A percentile compares a stretch with the other conserved stretches of the same genome.
Conservation (phyloP, 2,888 invertebrate species). For the Drosophila multiciliata region DNA sequence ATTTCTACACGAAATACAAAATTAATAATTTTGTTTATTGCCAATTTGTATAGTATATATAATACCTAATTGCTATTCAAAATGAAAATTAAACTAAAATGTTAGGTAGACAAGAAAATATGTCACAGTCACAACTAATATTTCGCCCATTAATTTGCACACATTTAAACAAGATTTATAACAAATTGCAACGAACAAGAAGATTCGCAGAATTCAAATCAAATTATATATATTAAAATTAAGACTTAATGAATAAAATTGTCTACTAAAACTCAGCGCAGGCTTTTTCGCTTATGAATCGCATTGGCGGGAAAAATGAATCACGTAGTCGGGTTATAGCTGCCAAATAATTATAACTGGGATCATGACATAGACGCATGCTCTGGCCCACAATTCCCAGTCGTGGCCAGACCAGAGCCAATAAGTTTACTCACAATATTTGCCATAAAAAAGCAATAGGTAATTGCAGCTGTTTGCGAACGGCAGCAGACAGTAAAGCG, state of each 20-base stretch:
- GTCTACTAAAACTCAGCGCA: not conserved
- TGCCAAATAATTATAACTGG: not conserved
- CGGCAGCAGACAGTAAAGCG: slow-evolving; percentile 2
- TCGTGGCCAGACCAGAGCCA: slow-evolving; percentile 13
- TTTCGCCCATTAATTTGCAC: not conserved
- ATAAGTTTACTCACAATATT: slow-evolving; percentile 50
- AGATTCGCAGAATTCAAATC: not conserved
- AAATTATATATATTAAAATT: not conserved
- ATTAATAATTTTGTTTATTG: not conserved
- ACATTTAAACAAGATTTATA: not conserved
- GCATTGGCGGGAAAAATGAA: not conserved
- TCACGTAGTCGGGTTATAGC: slow-evolving; percentile 14
- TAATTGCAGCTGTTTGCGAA: slow-evolving; percentile 15
- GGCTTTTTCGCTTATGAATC: not conserved
- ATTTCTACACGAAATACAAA: not conserved
- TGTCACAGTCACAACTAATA: not conserved
- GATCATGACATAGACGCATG: slow-evolving; percentile 42
- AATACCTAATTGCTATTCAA: too few species aligned
- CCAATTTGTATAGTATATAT: too few species aligned
- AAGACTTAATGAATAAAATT: not conserved
- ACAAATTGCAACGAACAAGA: not conserved
- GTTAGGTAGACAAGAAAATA: not conserved
- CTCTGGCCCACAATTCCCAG: slow-evolving; percentile 9
- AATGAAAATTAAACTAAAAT: not conserved
- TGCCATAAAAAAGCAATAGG: slow-evolving; percentile 17